Conservation (phyloP, 2,113 vertebrate species). For the Argyrosomus japonicus region DNA sequence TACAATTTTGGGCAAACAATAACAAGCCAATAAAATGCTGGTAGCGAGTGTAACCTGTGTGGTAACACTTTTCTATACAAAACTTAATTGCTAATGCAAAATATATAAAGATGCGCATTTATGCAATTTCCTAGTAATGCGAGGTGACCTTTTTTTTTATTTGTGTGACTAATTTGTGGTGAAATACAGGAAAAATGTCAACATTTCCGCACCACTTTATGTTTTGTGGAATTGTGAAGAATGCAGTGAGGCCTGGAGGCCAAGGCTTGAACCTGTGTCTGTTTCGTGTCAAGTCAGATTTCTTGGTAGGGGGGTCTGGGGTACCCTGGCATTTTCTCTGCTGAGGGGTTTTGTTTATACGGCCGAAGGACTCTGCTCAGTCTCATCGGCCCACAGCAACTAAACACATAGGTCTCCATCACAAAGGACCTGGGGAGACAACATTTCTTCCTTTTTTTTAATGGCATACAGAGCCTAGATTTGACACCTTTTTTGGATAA, state of each 20-base stretch:
- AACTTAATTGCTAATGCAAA: neutral
- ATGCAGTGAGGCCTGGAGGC: slow-evolving; percentile 70
- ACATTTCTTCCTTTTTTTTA: neutral
- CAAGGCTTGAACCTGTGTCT: slow-evolving; percentile 77
- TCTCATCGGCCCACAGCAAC: slow-evolving; percentile 72
- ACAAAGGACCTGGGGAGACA: slow-evolving; percentile 30
- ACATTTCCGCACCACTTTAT: slow-evolving; percentile 54
- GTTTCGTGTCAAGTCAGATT: slow-evolving; percentile 81
- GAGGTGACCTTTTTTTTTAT: slow-evolving; percentile 34
- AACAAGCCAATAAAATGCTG: slow-evolving; percentile 1
- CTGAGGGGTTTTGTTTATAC: slow-evolving; percentile 76
- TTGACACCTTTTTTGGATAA: slow-evolving; percentile 6
- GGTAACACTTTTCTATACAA: neutral
- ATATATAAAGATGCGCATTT: slow-evolving; percentile 11
- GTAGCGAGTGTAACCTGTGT: neutral
- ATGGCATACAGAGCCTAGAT: neutral
- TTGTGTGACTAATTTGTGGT: slow-evolving; percentile 56
- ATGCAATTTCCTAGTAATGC: slow-evolving; percentile 23
- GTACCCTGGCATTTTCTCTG: slow-evolving; percentile 77
- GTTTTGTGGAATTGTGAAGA: slow-evolving; percentile 60
- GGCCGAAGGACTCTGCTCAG: slow-evolving; percentile 76
- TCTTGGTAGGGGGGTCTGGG: slow-evolving; percentile 70
- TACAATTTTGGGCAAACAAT: slow-evolving; percentile 8
- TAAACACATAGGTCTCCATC: slow-evolving; percentile 52
- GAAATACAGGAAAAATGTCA: slow-evolving; percentile 46